Evolutionary conservation across 2,113 vertebrate species (phyloP).

Genomic region (Illadopsis cleaveri): DNA sequence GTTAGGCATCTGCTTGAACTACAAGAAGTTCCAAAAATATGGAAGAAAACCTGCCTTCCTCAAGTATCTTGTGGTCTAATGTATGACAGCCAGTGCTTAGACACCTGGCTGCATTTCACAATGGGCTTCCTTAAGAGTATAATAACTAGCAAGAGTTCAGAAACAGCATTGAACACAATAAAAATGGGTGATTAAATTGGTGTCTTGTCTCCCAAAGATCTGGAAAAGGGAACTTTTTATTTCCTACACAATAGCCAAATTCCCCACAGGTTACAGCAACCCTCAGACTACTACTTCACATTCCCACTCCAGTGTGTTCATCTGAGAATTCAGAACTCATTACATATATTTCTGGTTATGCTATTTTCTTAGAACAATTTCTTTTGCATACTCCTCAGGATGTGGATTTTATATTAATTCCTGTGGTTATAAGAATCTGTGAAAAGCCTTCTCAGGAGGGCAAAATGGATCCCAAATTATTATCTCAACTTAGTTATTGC

Average conservation of each 20-base stretch:
- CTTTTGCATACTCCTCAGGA: neutral
- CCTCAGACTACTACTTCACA: neutral
- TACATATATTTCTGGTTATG: neutral
- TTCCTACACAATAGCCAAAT: neutral
- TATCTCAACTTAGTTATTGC: slow-evolving; percentile 10
- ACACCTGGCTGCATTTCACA: neutral
- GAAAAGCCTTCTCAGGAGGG: neutral
- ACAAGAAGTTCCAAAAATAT: neutral
- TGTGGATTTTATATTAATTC: slow-evolving; percentile 4
- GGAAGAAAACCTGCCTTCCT: neutral
- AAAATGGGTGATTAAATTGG: neutral
- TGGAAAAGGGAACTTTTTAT: neutral
- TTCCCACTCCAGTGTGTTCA: neutral
- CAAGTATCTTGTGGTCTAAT: neutral
- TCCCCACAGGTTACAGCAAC: neutral
- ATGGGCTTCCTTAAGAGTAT: neutral
- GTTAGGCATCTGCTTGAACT: neutral
- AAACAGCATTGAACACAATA: neutral
- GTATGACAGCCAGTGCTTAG: neutral
- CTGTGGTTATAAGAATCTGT: slow-evolving; percentile 3
- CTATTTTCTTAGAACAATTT: neutral
- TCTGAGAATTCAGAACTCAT: neutral
- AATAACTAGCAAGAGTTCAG: neutral
- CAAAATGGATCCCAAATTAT: slow-evolving; percentile 34
- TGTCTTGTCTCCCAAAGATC: neutral